phyloP scores from a whole-genome alignment of 2,113 vertebrate species.

The Leptocoma aspasia region DNA sequence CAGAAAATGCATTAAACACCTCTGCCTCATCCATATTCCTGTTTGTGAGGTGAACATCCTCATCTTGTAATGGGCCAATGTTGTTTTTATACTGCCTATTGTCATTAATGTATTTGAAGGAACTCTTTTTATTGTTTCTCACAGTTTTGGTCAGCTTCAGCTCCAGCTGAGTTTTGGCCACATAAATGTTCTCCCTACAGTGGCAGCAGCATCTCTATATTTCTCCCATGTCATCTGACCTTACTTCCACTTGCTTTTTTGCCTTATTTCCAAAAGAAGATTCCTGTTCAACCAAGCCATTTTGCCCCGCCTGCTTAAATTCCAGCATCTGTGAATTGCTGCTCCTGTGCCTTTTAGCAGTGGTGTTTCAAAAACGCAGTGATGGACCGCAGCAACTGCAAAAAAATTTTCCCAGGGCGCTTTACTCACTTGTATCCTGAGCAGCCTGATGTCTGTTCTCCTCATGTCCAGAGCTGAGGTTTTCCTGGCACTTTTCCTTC shows the following conservation, averaged over 20 bases:
- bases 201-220: background rate
- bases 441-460: background rate
- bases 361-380: background rate
- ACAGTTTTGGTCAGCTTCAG: background rate
- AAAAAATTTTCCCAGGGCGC: background rate
- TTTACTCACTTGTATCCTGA: background rate
- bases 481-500: background rate
- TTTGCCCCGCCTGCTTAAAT: background rate
- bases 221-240: background rate
- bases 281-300: background rate
- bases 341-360: background rate
- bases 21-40: background rate
- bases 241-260: background rate
- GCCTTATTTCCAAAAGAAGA: background rate
- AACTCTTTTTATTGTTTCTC: background rate
- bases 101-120: background rate
- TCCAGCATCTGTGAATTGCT: background rate
- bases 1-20: too few relatives aligned
- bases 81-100: background rate
- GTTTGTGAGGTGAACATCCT: background rate
- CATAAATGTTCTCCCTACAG: background rate
- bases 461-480: background rate
- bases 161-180: rapidly evolving
- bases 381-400: too few relatives aligned
- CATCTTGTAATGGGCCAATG: background rate